Evolutionary conservation across 2,888 invertebrate species (phyloP).

Genomic region (Pherbina coryleti): DNA sequence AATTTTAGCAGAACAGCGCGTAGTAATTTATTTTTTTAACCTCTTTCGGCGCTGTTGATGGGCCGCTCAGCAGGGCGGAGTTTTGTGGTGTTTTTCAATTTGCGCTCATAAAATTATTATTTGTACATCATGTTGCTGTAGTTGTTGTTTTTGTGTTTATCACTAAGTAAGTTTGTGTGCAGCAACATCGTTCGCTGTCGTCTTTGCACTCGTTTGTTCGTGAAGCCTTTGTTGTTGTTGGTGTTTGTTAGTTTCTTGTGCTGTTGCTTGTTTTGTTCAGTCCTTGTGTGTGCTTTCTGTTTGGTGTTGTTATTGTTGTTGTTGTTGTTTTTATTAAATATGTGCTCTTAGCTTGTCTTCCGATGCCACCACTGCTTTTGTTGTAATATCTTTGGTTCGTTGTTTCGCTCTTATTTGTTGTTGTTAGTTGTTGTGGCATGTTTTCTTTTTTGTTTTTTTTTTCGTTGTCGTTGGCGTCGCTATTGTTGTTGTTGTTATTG

Average conservation of each 20-base stretch:
- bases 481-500: constrained; percentile 39
- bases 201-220: background rate
- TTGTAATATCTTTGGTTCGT: constrained; percentile 23
- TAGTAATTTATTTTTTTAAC: background rate
- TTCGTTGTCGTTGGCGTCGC: constrained; percentile 2
- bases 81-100: constrained; percentile 65
- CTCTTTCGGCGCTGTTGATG: constrained; percentile 24
- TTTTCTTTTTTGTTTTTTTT: background rate
- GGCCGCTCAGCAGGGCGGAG: constrained; percentile 63
- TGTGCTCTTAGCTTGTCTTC: background rate
- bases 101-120: constrained; percentile 66
- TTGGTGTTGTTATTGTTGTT: constrained; percentile 12
- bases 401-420: background rate
- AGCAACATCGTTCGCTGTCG: background rate
- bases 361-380: background rate
- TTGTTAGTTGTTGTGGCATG: constrained; percentile 29
- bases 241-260: constrained; percentile 37
- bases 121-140: constrained; percentile 45
- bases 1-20: constrained; percentile 48
- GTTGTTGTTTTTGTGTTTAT: background rate
- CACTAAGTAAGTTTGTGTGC: background rate
- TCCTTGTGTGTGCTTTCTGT: background rate
- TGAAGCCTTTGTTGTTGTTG: background rate
- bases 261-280: constrained; percentile 23
- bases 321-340: constrained; percentile 39